A percentile compares a stretch with the other conserved stretches of the same genome.
phyloP scores from a whole-genome alignment of 2,888 invertebrate species.

The Chymomyza caudatula region DNA sequence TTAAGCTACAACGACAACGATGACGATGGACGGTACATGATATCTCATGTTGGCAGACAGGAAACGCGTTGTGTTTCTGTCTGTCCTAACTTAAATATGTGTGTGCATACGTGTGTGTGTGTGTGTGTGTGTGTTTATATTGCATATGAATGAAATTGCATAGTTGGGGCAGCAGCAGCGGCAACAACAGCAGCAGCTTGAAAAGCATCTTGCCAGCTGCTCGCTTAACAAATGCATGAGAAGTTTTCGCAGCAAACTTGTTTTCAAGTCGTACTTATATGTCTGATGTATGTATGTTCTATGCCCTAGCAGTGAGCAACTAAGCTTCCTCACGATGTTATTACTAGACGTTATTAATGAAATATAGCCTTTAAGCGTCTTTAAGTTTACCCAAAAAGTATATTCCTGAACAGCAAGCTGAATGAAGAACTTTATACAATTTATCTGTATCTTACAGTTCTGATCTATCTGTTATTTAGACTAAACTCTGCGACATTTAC shows the following conservation, averaged over 20 bases:
- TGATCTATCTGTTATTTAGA: too few relatives aligned
- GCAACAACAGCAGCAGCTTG: background rate
- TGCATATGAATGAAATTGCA: conserved; percentile 67
- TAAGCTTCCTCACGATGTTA: background rate
- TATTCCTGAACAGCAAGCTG: too few relatives aligned
- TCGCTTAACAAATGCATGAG: conserved; percentile 46
- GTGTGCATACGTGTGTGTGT: conserved; percentile 16
- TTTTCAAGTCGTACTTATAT: conserved; percentile 25
- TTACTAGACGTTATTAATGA: background rate
- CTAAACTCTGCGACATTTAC: too few relatives aligned
- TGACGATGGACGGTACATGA: conserved; percentile 41
- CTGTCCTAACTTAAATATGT: background rate
- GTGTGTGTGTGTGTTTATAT: conserved; percentile 14
- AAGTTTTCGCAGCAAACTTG: conserved; percentile 64
- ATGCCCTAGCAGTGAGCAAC: background rate
- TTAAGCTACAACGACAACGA: conserved; percentile 8
- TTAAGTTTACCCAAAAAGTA: too few relatives aligned
- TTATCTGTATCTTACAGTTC: too few relatives aligned
- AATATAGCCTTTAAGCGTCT: background rate
- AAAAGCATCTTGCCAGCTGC: conserved; percentile 48
- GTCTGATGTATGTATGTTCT: background rate
- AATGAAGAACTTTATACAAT: too few relatives aligned
- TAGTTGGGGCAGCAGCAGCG: conserved; percentile 13
- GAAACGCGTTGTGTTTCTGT: conserved; percentile 59
- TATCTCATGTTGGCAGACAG: conserved; percentile 57